A percentile compares a stretch with the other conserved stretches of the same genome.
phyloP scores from a whole-genome alignment of 2,113 vertebrate genomes.

The Clarias gariepinus region DNA sequence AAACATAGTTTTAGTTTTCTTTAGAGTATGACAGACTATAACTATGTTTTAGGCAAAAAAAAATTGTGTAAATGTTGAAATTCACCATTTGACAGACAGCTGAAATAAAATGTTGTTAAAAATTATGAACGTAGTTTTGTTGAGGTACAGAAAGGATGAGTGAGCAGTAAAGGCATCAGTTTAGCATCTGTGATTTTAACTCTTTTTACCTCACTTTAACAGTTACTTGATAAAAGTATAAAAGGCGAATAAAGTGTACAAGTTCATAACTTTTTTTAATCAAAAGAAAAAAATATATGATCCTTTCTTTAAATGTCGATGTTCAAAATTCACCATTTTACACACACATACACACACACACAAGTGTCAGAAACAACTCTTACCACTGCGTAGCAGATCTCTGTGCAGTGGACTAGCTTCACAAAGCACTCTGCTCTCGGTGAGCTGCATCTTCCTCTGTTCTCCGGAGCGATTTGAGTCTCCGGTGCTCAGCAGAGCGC shows the following conservation, averaged over 20 bases:
- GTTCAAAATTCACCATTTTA: neutral
- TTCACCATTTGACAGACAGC: too few relatives aligned
- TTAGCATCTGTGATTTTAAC: neutral
- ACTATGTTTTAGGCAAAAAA: too few relatives aligned
- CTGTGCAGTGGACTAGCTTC: conserved; percentile 85
- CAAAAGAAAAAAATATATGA: neutral
- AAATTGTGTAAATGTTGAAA: too few relatives aligned
- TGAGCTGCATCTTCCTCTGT: conserved; percentile 66
- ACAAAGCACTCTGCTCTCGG: conserved; percentile 81
- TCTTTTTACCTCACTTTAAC: neutral
- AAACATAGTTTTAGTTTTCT: too few relatives aligned
- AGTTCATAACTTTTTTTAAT: neutral
- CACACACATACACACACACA: too few relatives aligned
- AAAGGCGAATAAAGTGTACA: neutral
- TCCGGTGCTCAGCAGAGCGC: conserved; percentile 78
- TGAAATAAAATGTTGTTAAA: neutral
- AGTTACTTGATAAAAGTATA: neutral
- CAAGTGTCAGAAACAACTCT: conserved; percentile 48
- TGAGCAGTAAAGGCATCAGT: neutral
- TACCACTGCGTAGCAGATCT: conserved; percentile 82
- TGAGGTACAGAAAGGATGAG: neutral
- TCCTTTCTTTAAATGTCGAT: neutral
- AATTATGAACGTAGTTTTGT: neutral
- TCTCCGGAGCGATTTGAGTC: conserved; percentile 73
- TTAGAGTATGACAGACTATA: too few relatives aligned